These are phyloP conservation scores for Phasia obesa DNA, from an alignment of 2,888 invertebrate species.

Conservation along the genomic window DNA sequence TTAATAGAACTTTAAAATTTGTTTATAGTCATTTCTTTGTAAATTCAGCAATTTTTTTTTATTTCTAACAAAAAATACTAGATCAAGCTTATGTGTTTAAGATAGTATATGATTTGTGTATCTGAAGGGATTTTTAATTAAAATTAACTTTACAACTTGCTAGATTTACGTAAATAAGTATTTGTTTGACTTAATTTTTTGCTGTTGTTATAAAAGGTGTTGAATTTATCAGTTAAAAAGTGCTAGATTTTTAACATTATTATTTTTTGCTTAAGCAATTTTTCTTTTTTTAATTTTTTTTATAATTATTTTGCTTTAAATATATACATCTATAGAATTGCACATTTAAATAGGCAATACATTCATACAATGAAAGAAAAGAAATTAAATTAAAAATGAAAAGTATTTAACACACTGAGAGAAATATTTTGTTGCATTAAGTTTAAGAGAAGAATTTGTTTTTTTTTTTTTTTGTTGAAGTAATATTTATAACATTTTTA, in stretches of 20 bases:
- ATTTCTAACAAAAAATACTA: slow-evolving; percentile 25
- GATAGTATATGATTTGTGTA: neutral
- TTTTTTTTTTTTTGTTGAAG: slow-evolving; percentile 40
- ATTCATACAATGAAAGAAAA: slow-evolving; percentile 55
- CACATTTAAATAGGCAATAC: slow-evolving; percentile 76
- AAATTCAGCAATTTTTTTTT: slow-evolving; percentile 67
- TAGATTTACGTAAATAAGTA: slow-evolving; percentile 52
- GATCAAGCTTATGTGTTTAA: slow-evolving; percentile 46
- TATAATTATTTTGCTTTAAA: slow-evolving; percentile 18
- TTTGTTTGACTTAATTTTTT: slow-evolving; percentile 14
- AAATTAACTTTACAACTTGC: slow-evolving; percentile 18
- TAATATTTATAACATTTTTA: slow-evolving; percentile 65
- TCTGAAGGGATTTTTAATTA: slow-evolving; percentile 1
- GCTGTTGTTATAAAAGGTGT: slow-evolving; percentile 49
- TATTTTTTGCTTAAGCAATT: slow-evolving; percentile 15
- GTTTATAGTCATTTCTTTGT: slow-evolving; percentile 39
- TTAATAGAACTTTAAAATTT: slow-evolving; percentile 17
- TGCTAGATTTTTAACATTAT: slow-evolving; percentile 32
- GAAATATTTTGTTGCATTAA: slow-evolving; percentile 57
- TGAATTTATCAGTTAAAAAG: slow-evolving; percentile 54
- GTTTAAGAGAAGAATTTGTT: slow-evolving; percentile 17
- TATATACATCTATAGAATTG: slow-evolving; percentile 76
- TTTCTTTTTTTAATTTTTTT: slow-evolving; percentile 23
- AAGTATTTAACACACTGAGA: slow-evolving; percentile 61
- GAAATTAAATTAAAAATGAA: slow-evolving; percentile 35